Evolutionary conservation across 1,140 invertebrate genomes (phyloP).

Genomic region (Eueides isabella): DNA sequence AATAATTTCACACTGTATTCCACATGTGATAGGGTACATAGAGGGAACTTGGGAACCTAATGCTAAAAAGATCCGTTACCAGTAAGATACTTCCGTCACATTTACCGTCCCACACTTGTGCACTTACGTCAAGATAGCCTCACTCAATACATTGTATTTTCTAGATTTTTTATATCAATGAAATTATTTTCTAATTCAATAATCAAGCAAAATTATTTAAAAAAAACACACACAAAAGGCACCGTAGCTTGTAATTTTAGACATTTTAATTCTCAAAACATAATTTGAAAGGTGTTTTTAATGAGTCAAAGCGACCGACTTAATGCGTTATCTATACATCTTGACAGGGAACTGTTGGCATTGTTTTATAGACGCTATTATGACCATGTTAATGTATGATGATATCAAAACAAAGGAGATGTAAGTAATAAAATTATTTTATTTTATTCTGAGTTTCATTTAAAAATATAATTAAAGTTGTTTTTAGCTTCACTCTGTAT

Average conservation of each 20-base stretch:
- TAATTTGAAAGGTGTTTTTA: slow-evolving; percentile 23
- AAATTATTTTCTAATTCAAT: neutral
- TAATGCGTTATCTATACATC: slow-evolving; percentile 29
- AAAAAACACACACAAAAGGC: neutral
- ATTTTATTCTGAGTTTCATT: neutral
- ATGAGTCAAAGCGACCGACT: slow-evolving; percentile 25
- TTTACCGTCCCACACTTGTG: too few species aligned
- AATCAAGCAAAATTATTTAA: neutral
- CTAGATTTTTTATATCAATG: too few species aligned
- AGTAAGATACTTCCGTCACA: too few species aligned
- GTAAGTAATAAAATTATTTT: neutral
- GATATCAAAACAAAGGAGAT: neutral
- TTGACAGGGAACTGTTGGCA: slow-evolving; percentile 31
- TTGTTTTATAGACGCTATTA: slow-evolving; percentile 30
- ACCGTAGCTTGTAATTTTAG: slow-evolving; percentile 23
- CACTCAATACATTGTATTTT: too few species aligned
- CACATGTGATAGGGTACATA: too few species aligned
- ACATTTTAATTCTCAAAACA: slow-evolving; percentile 20
- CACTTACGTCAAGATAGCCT: too few species aligned
- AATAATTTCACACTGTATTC: too few species aligned
- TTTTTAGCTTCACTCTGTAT: too few species aligned
- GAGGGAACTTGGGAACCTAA: too few species aligned
- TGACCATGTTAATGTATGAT: slow-evolving; percentile 29
- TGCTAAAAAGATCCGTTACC: too few species aligned
- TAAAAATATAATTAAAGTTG: too few species aligned